Evolutionary conservation across 2,888 invertebrate genomes (phyloP).

Genomic region (Spodoptera exigua): DNA sequence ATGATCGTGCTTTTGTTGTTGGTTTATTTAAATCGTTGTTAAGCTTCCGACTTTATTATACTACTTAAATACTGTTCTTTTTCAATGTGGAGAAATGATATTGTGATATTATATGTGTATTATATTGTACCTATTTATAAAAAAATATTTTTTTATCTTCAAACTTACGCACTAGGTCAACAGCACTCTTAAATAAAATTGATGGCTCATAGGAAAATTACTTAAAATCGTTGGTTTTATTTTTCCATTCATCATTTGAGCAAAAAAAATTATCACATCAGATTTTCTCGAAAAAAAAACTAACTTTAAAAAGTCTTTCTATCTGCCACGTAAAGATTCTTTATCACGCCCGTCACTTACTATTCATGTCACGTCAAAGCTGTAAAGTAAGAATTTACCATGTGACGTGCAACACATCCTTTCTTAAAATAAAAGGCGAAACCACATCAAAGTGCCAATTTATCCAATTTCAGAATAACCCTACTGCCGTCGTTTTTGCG

Average conservation of each 20-base stretch:
- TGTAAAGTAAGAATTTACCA: too few relatives aligned
- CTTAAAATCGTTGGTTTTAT: too few relatives aligned
- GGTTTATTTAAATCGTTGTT: constrained; percentile 6
- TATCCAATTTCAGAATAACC: not conserved
- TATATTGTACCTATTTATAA: too few relatives aligned
- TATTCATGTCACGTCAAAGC: not conserved
- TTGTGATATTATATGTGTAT: too few relatives aligned
- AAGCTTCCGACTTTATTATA: not conserved
- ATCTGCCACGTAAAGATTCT: not conserved
- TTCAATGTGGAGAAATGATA: not conserved
- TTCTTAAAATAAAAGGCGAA: not conserved
- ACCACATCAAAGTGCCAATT: constrained; percentile 18
- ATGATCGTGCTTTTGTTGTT: constrained; percentile 20
- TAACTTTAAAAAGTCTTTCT: too few relatives aligned
- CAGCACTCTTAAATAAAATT: too few relatives aligned
- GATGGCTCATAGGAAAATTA: too few relatives aligned
- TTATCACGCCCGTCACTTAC: not conserved
- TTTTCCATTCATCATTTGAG: too few relatives aligned
- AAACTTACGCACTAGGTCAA: too few relatives aligned
- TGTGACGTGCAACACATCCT: not conserved
- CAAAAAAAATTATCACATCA: not conserved
- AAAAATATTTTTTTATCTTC: too few relatives aligned
- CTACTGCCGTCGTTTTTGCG: constrained; percentile 13
- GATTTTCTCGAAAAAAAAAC: not conserved
- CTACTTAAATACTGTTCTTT: not conserved